A percentile compares a stretch with the other conserved stretches of the same genome.
Conservation (phyloP, 2,113 vertebrate species). For the Xenopus laevis region DNA sequence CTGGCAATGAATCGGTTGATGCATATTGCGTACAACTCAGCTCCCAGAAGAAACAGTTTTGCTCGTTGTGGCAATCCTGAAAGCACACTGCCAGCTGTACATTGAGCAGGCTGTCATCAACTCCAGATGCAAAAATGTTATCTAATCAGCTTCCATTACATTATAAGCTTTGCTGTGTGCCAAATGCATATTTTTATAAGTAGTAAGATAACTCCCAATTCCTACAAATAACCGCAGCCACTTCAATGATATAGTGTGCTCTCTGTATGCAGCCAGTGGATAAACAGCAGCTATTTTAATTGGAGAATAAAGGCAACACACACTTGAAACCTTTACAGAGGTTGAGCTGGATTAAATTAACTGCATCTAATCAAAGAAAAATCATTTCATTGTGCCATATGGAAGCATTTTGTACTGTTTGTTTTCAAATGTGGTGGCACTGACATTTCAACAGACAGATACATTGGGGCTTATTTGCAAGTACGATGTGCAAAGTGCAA, state of each 20-base stretch:
- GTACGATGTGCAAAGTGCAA: no score
- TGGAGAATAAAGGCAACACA: no score
- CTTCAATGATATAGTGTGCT: background rate
- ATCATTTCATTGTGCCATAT: no score
- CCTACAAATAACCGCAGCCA: background rate
- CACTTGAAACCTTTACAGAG: no score
- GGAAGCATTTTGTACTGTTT: no score
- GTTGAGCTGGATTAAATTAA: no score
- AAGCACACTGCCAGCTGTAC: conserved; percentile 21
- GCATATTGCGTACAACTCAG: background rate
- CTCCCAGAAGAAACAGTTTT: background rate
- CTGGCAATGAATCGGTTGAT: conserved; percentile 7
- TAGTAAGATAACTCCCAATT: conserved; percentile 3
- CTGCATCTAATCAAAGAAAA: no score
- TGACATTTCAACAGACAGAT: no score
- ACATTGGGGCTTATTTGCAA: no score
- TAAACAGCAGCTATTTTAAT: no score
- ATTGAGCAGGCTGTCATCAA: background rate
- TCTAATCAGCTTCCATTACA: conserved; percentile 24
- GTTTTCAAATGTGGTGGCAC: no score
- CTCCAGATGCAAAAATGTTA: conserved; percentile 25
- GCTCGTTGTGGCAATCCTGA: conserved; percentile 14
- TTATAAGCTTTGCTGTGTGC: conserved; percentile 14
- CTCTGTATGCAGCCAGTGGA: no score
- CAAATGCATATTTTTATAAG: conserved; percentile 29